Evolutionary conservation across 2,113 vertebrate genomes (phyloP).

Genomic region (Microtus richardsoni): DNA sequence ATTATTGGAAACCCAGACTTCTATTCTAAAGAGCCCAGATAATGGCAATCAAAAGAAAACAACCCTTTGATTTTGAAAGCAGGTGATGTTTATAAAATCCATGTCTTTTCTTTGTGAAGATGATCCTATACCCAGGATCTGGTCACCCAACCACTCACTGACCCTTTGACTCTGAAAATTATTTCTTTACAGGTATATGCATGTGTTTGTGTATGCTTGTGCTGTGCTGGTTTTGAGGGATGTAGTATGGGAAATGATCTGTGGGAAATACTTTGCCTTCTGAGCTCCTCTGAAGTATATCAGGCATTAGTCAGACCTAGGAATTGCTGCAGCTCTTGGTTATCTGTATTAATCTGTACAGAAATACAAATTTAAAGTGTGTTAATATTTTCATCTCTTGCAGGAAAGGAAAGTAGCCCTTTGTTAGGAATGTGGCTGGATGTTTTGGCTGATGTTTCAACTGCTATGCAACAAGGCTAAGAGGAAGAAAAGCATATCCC

Average conservation of each 20-base stretch:
- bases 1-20: neutral
- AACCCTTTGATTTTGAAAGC: neutral
- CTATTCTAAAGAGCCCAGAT: neutral
- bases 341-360: rapidly evolving
- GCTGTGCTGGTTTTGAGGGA: neutral
- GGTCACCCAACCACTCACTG: rapidly evolving
- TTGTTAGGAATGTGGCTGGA: neutral
- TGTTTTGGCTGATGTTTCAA: constrained; percentile 44
- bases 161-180: neutral
- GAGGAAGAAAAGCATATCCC: neutral
- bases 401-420: constrained; percentile 24
- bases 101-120: neutral
- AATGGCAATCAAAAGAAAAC: neutral
- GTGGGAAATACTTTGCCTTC: neutral
- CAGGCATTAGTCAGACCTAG: neutral
- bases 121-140: neutral
- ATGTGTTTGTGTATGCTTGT: too few species aligned
- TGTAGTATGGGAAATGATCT: rapidly evolving
- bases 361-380: neutral
- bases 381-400: neutral
- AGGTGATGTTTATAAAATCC: neutral
- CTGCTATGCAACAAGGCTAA: neutral
- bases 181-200: neutral
- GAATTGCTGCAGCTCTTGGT: neutral
- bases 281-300: neutral